Base-by-base conservation (phyloP, 2,113 vertebrate species). In the Cichladusa arquata region DNA sequence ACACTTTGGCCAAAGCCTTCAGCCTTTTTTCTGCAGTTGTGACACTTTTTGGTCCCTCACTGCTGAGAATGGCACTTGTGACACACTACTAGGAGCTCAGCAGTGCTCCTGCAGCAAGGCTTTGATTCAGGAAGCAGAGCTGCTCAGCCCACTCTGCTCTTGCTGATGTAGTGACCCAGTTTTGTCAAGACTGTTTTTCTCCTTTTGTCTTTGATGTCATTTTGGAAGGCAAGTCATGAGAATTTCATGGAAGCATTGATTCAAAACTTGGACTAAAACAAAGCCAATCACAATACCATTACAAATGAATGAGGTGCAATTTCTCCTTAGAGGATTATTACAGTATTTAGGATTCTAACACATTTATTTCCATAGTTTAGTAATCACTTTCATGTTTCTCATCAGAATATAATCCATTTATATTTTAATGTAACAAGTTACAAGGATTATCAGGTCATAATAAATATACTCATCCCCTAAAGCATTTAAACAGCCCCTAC, bases 181-280 rank as follows among this genome's bases (percentile, higher is more conserved):
- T 97, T 86, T 86, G 93, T 95, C 95, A 94, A 96, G 81, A 92
- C 85, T 95, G 62, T 88, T 94, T 95, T 93, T 88, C 97, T 92
- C 92, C 51, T 74, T 94, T 77, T 4, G 4, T 79, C 79, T 96
- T 93, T 97, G 93, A 96, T 96, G 82, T 82, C 71, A 93, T 95
- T 92, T 91, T 95, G 94, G 95, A 97, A 94, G 65, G 86, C 60
- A 73, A 95, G 81, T 53, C 57, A 92, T 80, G 66, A 95, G 88
- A 95, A 95, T 97, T 97, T 95, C 66, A 91, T 48, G 82, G 93
- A 92, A 51, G 83, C 89, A 87, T 14, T 86, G 93, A 56, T 60
- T 70, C 73, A 80, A 85, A 89, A 88, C 62, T 83, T 92, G 85
- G 88, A 90, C 93, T 95, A 93, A 93, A 94, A 61, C 96, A 94